Evolutionary conservation across 2,113 vertebrate species (phyloP), one percentile per base, ranked within the genome.

Genomic region (Lonchura striata): DNA sequence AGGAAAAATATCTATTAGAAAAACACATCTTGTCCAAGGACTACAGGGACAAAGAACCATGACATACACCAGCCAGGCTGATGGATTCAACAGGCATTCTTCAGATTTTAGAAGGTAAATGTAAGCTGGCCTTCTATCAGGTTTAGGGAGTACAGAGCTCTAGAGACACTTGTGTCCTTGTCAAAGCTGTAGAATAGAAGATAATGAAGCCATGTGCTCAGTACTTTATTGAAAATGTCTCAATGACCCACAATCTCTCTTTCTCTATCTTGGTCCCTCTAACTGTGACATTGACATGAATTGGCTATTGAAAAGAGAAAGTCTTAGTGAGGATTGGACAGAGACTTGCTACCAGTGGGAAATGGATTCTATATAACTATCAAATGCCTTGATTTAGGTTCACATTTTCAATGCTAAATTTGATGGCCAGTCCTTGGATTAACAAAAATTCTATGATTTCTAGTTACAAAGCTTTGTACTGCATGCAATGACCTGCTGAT

Each of bases 291-390:
- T 10, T 70, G 94, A 96, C 69, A 68, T 98, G 93, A 97, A 98
- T 7, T 98, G 97, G 96, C 94, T 71, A 94, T 94, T 87, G 98
- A 98, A 96, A 97, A 98, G 47, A 96, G 76, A 65, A 66, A 88
- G 11, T 90, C 98, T 83, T 95, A n/a, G 33, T 84, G 9, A 96
- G 77, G 49, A 98, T 95, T 96, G 95, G 96, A 8, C 81, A 65
- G 30, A 98, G 96, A 81, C 95, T 28, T 98, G 98, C 88, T 99
- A 98, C 4, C 97, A 98, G 33, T 99, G 98, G 98, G 98, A 98
- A 96, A 98, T 83, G n/a, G 98, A 98, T 92, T 97, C 90, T 97
- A 97, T 98, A 61, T 66, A 82, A 50, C 18, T 79, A 85, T 49
- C 44, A 82, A 87, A 64, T 79, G 15, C 8, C 22, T 84, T 85